A percentile compares a stretch with the other conserved stretches of the same genome.
phyloP scores from a whole-genome alignment of 2,797 vertebrate genomes.

The Gymnopithys bicolor region DNA sequence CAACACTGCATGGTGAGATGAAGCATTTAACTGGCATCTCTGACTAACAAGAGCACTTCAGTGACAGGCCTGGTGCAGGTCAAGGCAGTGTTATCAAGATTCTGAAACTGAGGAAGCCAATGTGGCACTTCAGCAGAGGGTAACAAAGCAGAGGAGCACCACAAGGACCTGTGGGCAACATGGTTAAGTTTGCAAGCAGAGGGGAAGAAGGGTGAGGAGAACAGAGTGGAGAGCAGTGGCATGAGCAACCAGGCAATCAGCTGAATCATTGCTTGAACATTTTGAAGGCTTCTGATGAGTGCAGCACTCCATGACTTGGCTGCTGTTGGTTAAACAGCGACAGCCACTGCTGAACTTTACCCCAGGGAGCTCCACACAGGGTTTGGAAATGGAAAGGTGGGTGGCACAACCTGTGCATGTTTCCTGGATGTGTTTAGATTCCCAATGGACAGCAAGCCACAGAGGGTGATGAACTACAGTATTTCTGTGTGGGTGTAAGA shows the following conservation, averaged over 20 bases:
- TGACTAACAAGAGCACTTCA: background rate
- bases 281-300: background rate
- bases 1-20: fast-evolving
- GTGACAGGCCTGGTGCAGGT: background rate
- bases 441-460: background rate
- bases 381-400: background rate
- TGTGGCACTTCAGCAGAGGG: background rate
- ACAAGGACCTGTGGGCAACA: background rate
- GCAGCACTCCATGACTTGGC: background rate
- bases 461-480: background rate
- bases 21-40: background rate
- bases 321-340: background rate
- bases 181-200: background rate
- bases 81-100: background rate
- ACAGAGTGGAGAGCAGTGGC: background rate
- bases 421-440: background rate
- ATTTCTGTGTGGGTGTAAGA: background rate
- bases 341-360: background rate
- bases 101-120: background rate
- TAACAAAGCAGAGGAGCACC: background rate
- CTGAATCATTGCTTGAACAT: background rate
- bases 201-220: background rate
- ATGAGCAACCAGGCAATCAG: background rate
- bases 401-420: background rate
- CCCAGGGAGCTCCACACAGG: background rate